Conservation (phyloP, 2,888 invertebrate species). For the Caenorhabditis sp. region DNA sequence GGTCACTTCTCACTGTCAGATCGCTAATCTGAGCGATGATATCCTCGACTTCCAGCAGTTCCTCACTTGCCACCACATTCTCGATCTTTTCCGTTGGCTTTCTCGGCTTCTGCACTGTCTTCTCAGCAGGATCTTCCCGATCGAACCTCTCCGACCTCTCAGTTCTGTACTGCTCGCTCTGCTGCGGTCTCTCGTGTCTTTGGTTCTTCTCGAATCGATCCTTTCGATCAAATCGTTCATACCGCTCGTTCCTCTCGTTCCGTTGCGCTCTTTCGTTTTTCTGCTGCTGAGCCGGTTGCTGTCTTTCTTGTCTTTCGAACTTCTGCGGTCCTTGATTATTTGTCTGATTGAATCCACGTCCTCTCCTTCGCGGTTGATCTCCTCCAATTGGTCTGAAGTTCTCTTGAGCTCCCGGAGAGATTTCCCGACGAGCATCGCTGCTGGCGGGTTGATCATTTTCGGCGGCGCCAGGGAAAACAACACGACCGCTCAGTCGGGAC, state of each 20-base stretch:
- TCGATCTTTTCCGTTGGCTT: background rate
- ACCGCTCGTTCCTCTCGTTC: conserved; percentile 15
- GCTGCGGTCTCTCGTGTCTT: background rate
- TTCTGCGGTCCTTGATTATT: background rate
- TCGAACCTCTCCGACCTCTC: background rate
- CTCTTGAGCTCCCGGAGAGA: background rate
- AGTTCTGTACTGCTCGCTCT: background rate
- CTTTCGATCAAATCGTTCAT: conserved; percentile 1
- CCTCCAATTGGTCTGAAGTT: background rate
- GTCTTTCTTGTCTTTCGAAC: background rate
- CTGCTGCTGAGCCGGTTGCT: background rate
- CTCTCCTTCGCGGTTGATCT: conserved; percentile 1
- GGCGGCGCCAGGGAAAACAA: conserved; percentile 13
- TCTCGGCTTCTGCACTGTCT: background rate
- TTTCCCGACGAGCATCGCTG: background rate
- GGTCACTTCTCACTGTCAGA: conserved; percentile 58
- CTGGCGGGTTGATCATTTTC: background rate
- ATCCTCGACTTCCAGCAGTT: conserved; percentile 64
- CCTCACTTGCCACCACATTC: conserved; percentile 14
- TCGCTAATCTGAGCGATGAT: conserved; percentile 66
- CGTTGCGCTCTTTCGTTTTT: background rate
- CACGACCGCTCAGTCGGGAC: conserved; percentile 38
- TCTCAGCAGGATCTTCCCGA: too few relatives aligned
- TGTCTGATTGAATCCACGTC: background rate
- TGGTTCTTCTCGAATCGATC: conserved; percentile 13